Evolutionary conservation across 2,797 vertebrate genomes (phyloP).

Genomic region (Pangasius krempfi): DNA sequence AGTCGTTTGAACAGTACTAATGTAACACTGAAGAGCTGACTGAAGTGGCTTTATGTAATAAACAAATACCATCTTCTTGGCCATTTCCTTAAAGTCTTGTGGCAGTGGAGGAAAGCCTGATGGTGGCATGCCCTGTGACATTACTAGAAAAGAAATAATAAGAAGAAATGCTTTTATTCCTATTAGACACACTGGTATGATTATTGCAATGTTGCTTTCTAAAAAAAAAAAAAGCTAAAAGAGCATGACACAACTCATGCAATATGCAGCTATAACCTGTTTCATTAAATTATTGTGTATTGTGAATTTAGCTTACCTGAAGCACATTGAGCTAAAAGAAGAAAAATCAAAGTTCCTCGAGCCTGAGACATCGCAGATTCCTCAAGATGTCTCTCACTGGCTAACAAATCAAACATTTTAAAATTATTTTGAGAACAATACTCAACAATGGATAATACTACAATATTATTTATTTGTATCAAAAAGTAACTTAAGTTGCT

Average conservation of each 20-base stretch:
- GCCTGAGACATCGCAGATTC: slow-evolving; percentile 61
- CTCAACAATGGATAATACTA: background rate
- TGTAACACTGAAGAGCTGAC: background rate
- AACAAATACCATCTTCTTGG: slow-evolving; percentile 66
- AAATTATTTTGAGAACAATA: background rate
- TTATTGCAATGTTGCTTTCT: background rate
- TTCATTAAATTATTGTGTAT: background rate
- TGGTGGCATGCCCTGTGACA: slow-evolving; percentile 3
- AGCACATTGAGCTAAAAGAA: slow-evolving; percentile 54
- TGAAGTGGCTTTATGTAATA: background rate
- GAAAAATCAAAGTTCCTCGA: slow-evolving; percentile 53
- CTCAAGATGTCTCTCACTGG: background rate
- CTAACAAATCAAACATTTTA: background rate
- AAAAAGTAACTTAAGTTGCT: background rate
- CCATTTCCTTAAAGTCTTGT: slow-evolving; percentile 43
- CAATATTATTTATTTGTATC: background rate
- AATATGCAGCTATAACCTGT: background rate
- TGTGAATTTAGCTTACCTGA: slow-evolving; percentile 60
- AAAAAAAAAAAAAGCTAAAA: background rate
- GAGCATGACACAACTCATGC: background rate
- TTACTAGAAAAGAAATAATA: slow-evolving; percentile 37
- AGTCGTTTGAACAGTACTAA: background rate
- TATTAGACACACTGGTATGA: background rate
- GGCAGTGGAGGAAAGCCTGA: slow-evolving; percentile 41
- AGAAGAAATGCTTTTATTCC: background rate